Evolutionary conservation across 2,797 vertebrate genomes (phyloP).

Genomic region (Mastacembelus armatus): DNA sequence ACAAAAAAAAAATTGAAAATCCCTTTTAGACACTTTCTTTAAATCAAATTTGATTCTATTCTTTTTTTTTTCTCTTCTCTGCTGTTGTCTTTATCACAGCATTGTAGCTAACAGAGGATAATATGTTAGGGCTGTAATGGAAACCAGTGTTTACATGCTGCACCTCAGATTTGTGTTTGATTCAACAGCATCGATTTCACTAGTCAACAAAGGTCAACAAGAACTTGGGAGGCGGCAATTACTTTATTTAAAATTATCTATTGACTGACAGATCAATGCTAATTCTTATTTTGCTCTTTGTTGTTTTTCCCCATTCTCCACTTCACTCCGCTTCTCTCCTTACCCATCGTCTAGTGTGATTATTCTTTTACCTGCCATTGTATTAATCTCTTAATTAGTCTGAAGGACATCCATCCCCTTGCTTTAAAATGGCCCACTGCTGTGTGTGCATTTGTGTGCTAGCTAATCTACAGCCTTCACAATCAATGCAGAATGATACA

Average conservation of each 20-base stretch:
- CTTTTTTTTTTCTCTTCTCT: constrained; percentile 47
- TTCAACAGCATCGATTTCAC: constrained; percentile 99
- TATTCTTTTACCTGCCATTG: constrained; percentile 91
- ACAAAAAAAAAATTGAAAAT: constrained; percentile 64
- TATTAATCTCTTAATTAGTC: constrained; percentile 95
- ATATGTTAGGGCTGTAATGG: constrained; percentile 92
- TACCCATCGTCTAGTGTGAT: constrained; percentile 75
- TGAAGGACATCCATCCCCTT: constrained; percentile 91
- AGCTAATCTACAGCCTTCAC: constrained; percentile 65
- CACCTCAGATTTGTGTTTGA: constrained; percentile 93
- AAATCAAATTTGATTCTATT: constrained; percentile 69
- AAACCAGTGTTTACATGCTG: constrained; percentile 98
- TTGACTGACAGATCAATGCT: constrained; percentile 96
- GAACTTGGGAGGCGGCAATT: constrained; percentile 95
- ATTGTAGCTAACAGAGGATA: constrained; percentile 86
- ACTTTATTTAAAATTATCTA: constrained; percentile 99
- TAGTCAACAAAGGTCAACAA: constrained; percentile 97
- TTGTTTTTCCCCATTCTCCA: constrained; percentile 76
- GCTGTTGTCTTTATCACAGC: constrained; percentile 77
- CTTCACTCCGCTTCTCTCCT: constrained; percentile 53
- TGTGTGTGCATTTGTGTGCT: constrained; percentile 58
- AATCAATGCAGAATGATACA: constrained; percentile 66
- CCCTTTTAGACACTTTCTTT: constrained; percentile 67
- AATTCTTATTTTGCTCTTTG: constrained; percentile 91
- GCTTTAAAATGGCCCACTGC: constrained; percentile 70